Evolutionary conservation across 2,888 invertebrate species (phyloP).

Genomic region (Rhimphoctona megacephalus): DNA sequence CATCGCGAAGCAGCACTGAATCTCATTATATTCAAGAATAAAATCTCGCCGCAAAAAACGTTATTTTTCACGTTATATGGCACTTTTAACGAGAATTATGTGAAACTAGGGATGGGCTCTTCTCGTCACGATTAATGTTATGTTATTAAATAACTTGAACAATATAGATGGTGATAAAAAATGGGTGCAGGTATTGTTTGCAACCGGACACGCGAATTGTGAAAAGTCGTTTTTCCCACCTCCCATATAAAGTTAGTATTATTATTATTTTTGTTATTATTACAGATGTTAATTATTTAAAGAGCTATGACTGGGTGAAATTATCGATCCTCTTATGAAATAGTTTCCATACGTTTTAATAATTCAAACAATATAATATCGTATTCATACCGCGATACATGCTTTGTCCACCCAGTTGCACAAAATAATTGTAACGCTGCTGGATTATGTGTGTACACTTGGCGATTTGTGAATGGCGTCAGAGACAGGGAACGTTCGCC

Average conservation of each 20-base stretch:
- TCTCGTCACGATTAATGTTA: not conserved
- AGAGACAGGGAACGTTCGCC: not conserved
- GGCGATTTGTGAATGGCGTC: not conserved
- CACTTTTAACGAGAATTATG: not conserved
- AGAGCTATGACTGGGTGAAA: not conserved
- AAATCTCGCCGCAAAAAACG: constrained; percentile 7
- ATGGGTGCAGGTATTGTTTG: not conserved
- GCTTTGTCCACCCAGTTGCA: not conserved
- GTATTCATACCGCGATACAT: not conserved
- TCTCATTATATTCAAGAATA: constrained; percentile 24
- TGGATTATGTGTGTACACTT: not conserved
- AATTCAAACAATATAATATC: not conserved
- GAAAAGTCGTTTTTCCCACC: not conserved
- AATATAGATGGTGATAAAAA: not conserved
- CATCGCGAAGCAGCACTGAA: constrained; percentile 7
- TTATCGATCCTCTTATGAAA: not conserved
- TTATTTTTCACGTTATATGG: not conserved
- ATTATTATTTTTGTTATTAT: not conserved
- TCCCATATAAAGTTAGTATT: not conserved
- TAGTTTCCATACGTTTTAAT: not conserved
- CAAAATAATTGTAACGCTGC: not conserved
- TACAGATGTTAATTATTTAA: not conserved
- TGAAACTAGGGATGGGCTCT: not conserved
- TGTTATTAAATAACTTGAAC: constrained; percentile 10
- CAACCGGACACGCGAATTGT: not conserved